Percentiles rank a stretch among this genome's conserved stretches.
Conservation (phyloP, 1,140 invertebrate genomes). For the Sminthurides bifidus region DNA sequence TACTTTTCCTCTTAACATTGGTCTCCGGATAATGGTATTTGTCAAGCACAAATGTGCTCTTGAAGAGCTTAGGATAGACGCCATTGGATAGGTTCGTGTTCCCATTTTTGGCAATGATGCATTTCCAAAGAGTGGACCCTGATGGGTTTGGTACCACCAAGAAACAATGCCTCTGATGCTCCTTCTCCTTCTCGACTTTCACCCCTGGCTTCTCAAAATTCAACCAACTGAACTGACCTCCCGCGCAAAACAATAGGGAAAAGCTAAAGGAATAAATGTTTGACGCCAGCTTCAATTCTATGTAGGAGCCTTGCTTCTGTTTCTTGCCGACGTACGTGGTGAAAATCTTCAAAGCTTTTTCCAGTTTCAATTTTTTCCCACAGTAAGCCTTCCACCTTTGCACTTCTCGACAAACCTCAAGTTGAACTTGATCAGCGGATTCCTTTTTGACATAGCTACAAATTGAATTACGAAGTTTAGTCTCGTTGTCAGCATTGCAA, state of each 20-base stretch:
- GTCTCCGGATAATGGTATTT: no score
- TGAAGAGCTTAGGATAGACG: not conserved
- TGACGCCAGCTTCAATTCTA: not conserved
- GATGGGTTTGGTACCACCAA: no score
- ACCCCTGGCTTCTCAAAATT: not conserved
- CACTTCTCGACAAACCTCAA: not conserved
- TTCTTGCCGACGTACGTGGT: no score
- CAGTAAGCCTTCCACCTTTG: not conserved
- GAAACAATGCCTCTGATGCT: no score
- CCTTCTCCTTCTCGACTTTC: no score
- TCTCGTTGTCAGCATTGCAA: not conserved
- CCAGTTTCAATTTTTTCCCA: not conserved
- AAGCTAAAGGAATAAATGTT: not conserved
- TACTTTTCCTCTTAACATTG: not conserved
- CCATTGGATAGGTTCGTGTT: not conserved
- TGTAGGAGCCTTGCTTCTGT: conserved; percentile 4
- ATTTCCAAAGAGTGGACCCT: not conserved
- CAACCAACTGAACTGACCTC: not conserved
- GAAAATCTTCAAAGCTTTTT: no score
- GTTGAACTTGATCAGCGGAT: not conserved
- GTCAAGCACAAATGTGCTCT: not conserved
- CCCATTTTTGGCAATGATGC: not conserved
- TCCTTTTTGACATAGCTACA: not conserved
- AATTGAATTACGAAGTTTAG: not conserved
- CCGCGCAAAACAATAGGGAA: not conserved